Evolutionary conservation across 2,888 invertebrate genomes (phyloP), one percentile per base, ranked within the genome.

Genomic region (Halocaridina rubra): DNA sequence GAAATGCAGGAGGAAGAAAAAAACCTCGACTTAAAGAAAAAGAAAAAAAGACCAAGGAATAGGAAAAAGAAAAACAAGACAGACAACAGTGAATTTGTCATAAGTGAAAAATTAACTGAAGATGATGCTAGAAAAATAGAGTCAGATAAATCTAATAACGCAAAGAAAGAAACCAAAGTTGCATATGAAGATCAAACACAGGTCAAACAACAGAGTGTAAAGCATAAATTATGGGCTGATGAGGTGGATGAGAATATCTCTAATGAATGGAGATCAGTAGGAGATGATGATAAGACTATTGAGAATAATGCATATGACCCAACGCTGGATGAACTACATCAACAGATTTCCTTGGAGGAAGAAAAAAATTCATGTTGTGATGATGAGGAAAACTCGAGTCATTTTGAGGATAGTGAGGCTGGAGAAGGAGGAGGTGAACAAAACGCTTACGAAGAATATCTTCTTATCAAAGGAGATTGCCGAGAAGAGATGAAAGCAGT

Each of bases 391-490:
- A 16, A 72, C 24, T 72, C 72, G 1, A 16, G 81, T 61, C 74
- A 67, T 10, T 24, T 24, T 30, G 78, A 69, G 22, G 67, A 80
- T 16, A 30, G 8, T 19, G 74, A 61, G 39, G 39, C 39, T 29
- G 79, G 78, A 8, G 78, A 78, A 24, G 82, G 82, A 4, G 75
- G 81, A 19, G 82, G 82, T 10, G 82, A 82, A 33, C 82, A 82
- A 59, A 69, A 82, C 30, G 82, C 82, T 8, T 53, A 71, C 16
- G 82, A 78, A 61, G 81, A 81, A 19, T 81, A 76, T 75, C 24
- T 81, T 16, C 33, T 82, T 59, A 33, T 82, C n/a, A 39, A 22
- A 3, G 77, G 46, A 13, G 61, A 80, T 24, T 29, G 74, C 24
- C 64, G 29, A 39, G 74, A 80, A 27, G 82, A 82, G 39, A 82